Conservation (phyloP, 2,797 vertebrate species). For the Anguilla megastoma region DNA sequence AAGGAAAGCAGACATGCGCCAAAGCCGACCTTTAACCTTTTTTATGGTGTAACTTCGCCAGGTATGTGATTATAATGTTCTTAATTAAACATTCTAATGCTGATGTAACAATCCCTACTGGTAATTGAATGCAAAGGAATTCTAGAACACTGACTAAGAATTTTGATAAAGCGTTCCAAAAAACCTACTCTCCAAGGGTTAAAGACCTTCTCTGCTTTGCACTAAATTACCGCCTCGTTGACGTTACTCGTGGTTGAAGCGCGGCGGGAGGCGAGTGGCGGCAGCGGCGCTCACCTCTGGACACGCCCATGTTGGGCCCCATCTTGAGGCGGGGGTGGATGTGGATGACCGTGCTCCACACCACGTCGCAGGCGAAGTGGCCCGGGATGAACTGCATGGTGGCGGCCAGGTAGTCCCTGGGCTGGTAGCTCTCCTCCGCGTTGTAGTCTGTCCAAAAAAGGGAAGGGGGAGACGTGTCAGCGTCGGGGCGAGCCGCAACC, state of each 20-base stretch:
- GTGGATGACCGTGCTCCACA: slow-evolving; percentile 93
- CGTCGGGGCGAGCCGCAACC: background rate
- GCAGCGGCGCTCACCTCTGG: slow-evolving; percentile 59
- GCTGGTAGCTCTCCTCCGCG: slow-evolving; percentile 90
- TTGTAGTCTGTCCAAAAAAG: slow-evolving; percentile 77
- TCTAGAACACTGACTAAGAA: too few relatives aligned
- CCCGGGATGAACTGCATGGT: slow-evolving; percentile 98
- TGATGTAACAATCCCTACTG: too few relatives aligned
- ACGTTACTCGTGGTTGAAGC: background rate
- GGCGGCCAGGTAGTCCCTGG: slow-evolving; percentile 93
- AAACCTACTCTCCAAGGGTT: too few relatives aligned
- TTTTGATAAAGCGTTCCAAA: too few relatives aligned
- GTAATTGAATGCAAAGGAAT: too few relatives aligned
- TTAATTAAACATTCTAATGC: too few relatives aligned
- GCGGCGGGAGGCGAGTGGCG: background rate
- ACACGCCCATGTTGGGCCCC: slow-evolving; percentile 94
- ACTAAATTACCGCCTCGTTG: background rate
- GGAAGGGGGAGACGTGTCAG: background rate
- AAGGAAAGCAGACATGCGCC: too few relatives aligned
- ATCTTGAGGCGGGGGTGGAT: slow-evolving; percentile 97
- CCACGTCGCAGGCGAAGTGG: slow-evolving; percentile 92
- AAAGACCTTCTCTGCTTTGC: background rate
- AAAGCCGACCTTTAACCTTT: background rate
- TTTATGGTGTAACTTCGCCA: too few relatives aligned
- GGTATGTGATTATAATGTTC: too few relatives aligned